A percentile compares a stretch with the other conserved stretches of the same genome.
Evolutionary conservation across 2,888 invertebrate species (phyloP).

Genomic region (Tubulanus polymorphus): DNA sequence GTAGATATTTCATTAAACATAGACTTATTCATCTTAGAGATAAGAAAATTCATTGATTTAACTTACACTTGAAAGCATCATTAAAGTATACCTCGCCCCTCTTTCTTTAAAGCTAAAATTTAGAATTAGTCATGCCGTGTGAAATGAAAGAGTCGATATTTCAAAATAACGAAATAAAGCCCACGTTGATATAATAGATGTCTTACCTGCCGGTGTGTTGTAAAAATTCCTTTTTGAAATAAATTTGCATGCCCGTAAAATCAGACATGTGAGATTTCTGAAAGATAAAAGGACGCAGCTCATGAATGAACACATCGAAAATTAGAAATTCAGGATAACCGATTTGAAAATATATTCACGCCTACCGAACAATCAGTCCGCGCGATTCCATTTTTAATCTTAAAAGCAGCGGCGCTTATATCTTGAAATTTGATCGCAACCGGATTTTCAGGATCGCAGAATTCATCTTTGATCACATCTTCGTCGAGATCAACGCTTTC

Average conservation of each 20-base stretch:
- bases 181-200: constrained; percentile 3
- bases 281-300: constrained; percentile 24
- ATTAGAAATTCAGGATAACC: background rate
- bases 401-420: constrained; percentile 82
- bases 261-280: constrained; percentile 81
- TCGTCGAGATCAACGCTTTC: constrained; percentile 13
- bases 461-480: constrained; percentile 35
- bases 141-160: background rate
- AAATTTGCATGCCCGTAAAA: constrained; percentile 77
- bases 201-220: constrained; percentile 87
- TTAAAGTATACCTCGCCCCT: constrained; percentile 81
- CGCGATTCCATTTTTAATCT: constrained; percentile 77
- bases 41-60: background rate
- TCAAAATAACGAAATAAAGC: background rate
- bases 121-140: background rate
- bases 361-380: constrained; percentile 81
- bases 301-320: background rate
- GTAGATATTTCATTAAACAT: too few species aligned
- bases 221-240: constrained; percentile 88
- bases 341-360: background rate
- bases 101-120: constrained; percentile 82
- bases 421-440: constrained; percentile 73
- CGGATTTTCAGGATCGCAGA: constrained; percentile 58
- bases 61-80: constrained; percentile 64
- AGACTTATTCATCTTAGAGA: too few species aligned